Evolutionary conservation across 2,888 invertebrate genomes (phyloP), one percentile per base, ranked within the genome.

Genomic region (Mamestra brassicae): DNA sequence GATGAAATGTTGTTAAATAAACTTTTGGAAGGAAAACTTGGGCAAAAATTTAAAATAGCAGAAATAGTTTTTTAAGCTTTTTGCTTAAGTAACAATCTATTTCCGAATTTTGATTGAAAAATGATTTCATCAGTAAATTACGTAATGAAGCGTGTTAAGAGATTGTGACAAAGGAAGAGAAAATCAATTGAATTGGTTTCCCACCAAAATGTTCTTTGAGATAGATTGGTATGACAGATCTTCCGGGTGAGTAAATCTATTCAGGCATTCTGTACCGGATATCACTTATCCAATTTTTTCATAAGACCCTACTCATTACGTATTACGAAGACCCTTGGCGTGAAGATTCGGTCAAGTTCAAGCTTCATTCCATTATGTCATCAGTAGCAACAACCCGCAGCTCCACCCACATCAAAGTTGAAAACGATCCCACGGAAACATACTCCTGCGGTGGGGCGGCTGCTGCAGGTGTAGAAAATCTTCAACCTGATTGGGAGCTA

Each of bases 161-260:
- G 38, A 71, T 71, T 62, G 52, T 67, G 57, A 36, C 17, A 64
- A 65, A 73, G 34, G 26, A 61, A 55, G 64, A 65, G 38, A 63
- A 80, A 75, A 67, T 81, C 65, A 58, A 63, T 67, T 62, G 60
- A 36, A 63, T 78, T 10, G 71, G 64, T 76, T 52, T 52, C 15
- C 34, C n/a, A 13, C 63, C 26, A 4, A 71, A 80, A 73, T 76
- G 47, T 72, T 65, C 58, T 64, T 72, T 54, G 62, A 73, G 38
- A 76, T 73, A 70, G 50, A 85, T 85, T 78, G 72, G 64, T 76
- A 71, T 68, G 73, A 60, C 71, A 74, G 61, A 76, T 68, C 15
- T 76, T 84, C 65, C 63, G 38, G 60, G 17, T 81, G 69, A 83
- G 64, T 77, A 65, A 67, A 17, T 65, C 63, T 61, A 55, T 72